Percentiles rank a stretch among this genome's conserved stretches.
phyloP scores from a whole-genome alignment of 2,113 vertebrate species.

The Diphyllodes magnificus region DNA sequence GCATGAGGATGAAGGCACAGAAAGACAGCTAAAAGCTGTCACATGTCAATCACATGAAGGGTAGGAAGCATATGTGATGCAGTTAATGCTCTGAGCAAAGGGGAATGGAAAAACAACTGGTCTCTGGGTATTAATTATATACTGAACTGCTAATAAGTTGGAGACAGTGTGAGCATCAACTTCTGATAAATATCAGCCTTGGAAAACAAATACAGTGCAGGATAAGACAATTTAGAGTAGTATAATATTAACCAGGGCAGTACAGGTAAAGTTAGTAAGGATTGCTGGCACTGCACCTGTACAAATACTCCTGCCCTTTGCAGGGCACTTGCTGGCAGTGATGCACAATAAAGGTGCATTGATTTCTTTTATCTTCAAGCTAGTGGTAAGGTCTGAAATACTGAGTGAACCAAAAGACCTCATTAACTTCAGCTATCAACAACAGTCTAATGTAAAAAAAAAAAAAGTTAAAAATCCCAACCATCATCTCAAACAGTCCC shows the following conservation, averaged over 20 bases:
- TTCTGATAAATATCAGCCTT: not conserved
- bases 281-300: slow-evolving; percentile 32
- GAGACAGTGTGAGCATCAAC: not conserved
- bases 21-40: slow-evolving; percentile 46
- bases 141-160: slow-evolving; percentile 29
- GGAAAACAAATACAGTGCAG: slow-evolving; percentile 10
- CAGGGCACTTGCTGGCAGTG: slow-evolving; percentile 15
- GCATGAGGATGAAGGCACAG: not conserved
- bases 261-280: not conserved
- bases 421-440: slow-evolving; percentile 63
- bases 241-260: slow-evolving; percentile 42
- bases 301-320: slow-evolving; percentile 41
- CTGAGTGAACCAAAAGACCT: slow-evolving; percentile 52
- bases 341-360: slow-evolving; percentile 52
- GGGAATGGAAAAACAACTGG: not conserved
- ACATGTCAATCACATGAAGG: slow-evolving; percentile 48
- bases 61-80: slow-evolving; percentile 28
- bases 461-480: slow-evolving; percentile 43
- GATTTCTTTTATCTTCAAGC: slow-evolving; percentile 58
- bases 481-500: slow-evolving; percentile 41
- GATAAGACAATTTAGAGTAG: slow-evolving; percentile 9
- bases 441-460: slow-evolving; percentile 21
- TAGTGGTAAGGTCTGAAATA: slow-evolving; percentile 43
- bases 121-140: slow-evolving; percentile 50
- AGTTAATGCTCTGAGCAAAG: slow-evolving; percentile 11